These are phyloP conservation scores for Heliconius aoede DNA, from an alignment of 2,888 invertebrate species.

Conservation along the genomic window DNA sequence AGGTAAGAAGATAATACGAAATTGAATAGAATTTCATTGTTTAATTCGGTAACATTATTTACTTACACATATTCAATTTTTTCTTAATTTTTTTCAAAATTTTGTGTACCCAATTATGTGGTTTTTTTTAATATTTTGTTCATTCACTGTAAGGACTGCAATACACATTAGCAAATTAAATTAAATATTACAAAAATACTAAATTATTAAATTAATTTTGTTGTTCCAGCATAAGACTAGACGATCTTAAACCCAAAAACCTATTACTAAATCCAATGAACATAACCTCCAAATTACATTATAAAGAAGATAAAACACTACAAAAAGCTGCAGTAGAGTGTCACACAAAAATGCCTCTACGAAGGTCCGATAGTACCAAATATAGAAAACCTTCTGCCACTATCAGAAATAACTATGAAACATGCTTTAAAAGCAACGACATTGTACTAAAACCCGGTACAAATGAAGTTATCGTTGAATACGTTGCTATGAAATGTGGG, in stretches of 20 bases:
- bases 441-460: constrained; percentile 85
- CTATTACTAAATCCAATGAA: constrained; percentile 84
- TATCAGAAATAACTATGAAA: constrained; percentile 86
- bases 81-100: too few species aligned
- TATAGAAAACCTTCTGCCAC: constrained; percentile 87
- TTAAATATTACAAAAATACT: too few species aligned
- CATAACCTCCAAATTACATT: constrained; percentile 88
- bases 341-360: constrained; percentile 85
- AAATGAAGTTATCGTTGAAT: constrained; percentile 85
- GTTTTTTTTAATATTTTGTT: too few species aligned
- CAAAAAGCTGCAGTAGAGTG: constrained; percentile 90
- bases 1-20: constrained; percentile 63
- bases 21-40: not conserved
- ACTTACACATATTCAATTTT: too few species aligned
- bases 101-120: too few species aligned
- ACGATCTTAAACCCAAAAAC: constrained; percentile 85
- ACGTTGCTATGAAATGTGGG: constrained; percentile 86
- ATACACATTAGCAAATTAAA: too few species aligned
- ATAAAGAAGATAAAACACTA: constrained; percentile 92
- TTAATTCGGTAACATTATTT: too few species aligned
- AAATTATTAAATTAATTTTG: too few species aligned
- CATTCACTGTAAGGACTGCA: too few species aligned
- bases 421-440: constrained; percentile 80
- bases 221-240: constrained; percentile 82
- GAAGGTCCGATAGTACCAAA: constrained; percentile 89